Evolutionary conservation across 2,888 invertebrate genomes (phyloP).

Genomic region (Pyrgus malvae): DNA sequence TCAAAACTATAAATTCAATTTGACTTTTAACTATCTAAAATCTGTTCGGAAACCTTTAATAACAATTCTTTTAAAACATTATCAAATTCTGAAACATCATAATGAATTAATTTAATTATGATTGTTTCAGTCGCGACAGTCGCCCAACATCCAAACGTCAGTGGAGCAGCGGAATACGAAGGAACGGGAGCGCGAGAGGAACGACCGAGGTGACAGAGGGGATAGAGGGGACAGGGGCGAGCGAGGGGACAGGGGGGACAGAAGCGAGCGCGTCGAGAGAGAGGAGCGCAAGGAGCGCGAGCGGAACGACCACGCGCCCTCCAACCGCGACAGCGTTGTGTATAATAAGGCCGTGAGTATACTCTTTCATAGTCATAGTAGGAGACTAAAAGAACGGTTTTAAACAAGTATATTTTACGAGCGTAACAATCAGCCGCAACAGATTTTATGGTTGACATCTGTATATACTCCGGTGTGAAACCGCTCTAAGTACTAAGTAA

Average conservation of each 20-base stretch:
- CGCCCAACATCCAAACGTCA: slow-evolving; percentile 57
- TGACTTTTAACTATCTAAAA: too few relatives aligned
- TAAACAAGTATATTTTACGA: too few relatives aligned
- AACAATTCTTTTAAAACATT: too few relatives aligned
- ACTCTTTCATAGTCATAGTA: too few relatives aligned
- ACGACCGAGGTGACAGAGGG: slow-evolving; percentile 37
- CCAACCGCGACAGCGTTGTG: slow-evolving; percentile 61
- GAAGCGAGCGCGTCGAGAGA: slow-evolving; percentile 33
- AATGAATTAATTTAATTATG: neutral
- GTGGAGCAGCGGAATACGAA: slow-evolving; percentile 68
- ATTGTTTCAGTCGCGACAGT: slow-evolving; percentile 60
- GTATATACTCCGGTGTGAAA: too few relatives aligned
- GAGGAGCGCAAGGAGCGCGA: slow-evolving; percentile 37
- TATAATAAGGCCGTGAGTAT: slow-evolving; percentile 66
- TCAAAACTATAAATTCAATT: too few relatives aligned
- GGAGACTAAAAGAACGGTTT: too few relatives aligned
- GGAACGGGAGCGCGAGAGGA: slow-evolving; percentile 55
- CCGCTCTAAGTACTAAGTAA: too few relatives aligned
- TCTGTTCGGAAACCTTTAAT: too few relatives aligned
- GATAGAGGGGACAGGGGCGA: slow-evolving; percentile 20
- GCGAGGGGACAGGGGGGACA: slow-evolving; percentile 39
- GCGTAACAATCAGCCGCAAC: too few relatives aligned
- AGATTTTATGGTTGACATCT: too few relatives aligned
- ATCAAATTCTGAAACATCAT: too few relatives aligned
- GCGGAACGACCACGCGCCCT: slow-evolving; percentile 48